A percentile compares a stretch with the other conserved stretches of the same genome.
These are phyloP conservation scores for Ahaetulla prasina DNA, from an alignment of 2,113 vertebrate species.

Conservation along the genomic window DNA sequence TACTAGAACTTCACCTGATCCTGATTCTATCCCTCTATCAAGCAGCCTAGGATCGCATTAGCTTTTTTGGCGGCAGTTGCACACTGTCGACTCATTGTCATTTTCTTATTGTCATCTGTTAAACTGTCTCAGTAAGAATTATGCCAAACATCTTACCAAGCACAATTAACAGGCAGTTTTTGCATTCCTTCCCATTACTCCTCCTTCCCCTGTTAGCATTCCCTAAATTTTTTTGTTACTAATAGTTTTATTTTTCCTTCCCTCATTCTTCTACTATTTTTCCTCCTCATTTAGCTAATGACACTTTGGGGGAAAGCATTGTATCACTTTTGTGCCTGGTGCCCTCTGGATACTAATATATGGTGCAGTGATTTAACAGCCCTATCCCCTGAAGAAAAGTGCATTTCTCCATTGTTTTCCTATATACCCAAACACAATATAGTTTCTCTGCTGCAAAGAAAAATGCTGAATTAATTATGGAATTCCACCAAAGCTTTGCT, in stretches of 20 bases:
- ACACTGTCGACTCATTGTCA: not conserved
- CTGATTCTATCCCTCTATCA: not conserved
- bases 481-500: not conserved
- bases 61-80: not conserved
- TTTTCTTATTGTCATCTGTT: not conserved
- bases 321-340: not conserved
- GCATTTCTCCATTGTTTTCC: not conserved
- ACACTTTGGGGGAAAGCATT: not conserved
- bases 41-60: not conserved
- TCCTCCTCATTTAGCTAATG: not conserved
- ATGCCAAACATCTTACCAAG: not conserved
- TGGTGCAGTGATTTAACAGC: not conserved
- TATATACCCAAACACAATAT: not conserved
- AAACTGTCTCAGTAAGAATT: not conserved
- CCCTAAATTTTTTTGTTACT: not conserved
- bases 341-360: not conserved
- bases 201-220: not conserved
- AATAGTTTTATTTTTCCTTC: too few relatives aligned
- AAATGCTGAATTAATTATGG: not conserved
- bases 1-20: not conserved
- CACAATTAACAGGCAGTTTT: not conserved
- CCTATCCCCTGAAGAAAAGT: not conserved
- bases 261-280: not conserved
- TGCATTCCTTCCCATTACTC: not conserved
- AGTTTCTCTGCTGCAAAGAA: not conserved